Evolutionary conservation across 1,140 invertebrate species (phyloP).

Genomic region (Sarcophaga bullata): DNA sequence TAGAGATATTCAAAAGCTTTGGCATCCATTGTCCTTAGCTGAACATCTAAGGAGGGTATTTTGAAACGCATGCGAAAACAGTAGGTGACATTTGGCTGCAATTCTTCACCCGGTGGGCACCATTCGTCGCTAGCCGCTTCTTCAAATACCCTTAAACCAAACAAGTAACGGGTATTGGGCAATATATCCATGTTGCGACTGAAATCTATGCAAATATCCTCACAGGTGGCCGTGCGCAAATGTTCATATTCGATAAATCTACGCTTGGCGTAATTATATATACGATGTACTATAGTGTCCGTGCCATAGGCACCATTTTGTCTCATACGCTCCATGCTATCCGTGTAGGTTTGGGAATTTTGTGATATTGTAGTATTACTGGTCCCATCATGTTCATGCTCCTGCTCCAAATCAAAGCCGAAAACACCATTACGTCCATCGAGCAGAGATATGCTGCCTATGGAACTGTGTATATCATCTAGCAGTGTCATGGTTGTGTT

Average conservation of each 20-base stretch:
- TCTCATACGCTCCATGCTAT: conserved; percentile 30
- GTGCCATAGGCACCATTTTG: background rate
- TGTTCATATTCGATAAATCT: conserved; percentile 33
- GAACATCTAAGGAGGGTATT: conserved; percentile 69
- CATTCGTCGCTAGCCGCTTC: conserved; percentile 71
- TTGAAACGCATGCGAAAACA: conserved; percentile 84
- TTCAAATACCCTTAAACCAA: conserved; percentile 74
- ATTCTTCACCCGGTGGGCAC: conserved; percentile 70
- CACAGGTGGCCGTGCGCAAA: conserved; percentile 55
- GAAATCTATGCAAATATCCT: conserved; percentile 78
- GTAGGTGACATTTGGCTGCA: conserved; percentile 69
- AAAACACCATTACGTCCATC: conserved; percentile 17
- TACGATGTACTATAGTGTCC: conserved; percentile 11
- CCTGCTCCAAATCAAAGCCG: conserved; percentile 20
- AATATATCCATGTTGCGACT: conserved; percentile 77
- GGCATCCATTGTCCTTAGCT: conserved; percentile 74
- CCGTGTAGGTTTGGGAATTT: conserved; percentile 31
- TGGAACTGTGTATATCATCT: conserved; percentile 41
- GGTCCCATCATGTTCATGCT: conserved; percentile 25
- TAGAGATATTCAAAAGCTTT: conserved; percentile 87
- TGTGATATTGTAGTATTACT: conserved; percentile 30
- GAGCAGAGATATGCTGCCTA: conserved; percentile 32
- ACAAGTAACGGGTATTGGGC: conserved; percentile 80
- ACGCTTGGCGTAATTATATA: conserved; percentile 18
- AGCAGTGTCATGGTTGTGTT: conserved; percentile 43